These are phyloP conservation scores for Troides helena DNA, from an alignment of 2,888 invertebrate genomes.

Conservation along the genomic window DNA sequence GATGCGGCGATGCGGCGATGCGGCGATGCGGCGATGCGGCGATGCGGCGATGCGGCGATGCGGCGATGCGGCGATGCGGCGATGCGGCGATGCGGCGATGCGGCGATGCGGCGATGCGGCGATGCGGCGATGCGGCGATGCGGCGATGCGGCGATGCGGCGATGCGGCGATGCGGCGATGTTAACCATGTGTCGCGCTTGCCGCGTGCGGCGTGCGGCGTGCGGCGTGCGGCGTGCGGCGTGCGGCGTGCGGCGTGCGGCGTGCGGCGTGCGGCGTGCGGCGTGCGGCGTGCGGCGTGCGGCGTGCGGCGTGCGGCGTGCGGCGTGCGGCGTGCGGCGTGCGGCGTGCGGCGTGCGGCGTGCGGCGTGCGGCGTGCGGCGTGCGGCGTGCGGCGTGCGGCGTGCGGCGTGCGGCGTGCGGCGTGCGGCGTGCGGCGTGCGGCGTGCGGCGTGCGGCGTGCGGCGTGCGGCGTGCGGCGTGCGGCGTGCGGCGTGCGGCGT, in stretches of 20 bases:
- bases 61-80: too few relatives aligned
- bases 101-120: too few relatives aligned
- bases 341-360: conserved; percentile 24
- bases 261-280: conserved; percentile 26
- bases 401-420: conserved; percentile 5
- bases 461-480: conserved; percentile 9
- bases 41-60: too few relatives aligned
- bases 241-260: background rate
- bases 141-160: too few relatives aligned
- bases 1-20: too few relatives aligned
- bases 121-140: too few relatives aligned
- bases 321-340: background rate
- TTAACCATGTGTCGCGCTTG: too few relatives aligned
- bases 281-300: background rate
- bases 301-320: conserved; percentile 25
- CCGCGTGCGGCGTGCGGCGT: background rate
- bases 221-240: conserved; percentile 26
- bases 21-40: too few relatives aligned
- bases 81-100: too few relatives aligned
- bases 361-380: background rate
- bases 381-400: conserved; percentile 23
- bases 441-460: conserved; percentile 13
- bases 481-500: conserved; percentile 21
- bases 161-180: too few relatives aligned
- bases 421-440: conserved; percentile 18